phyloP scores from a whole-genome alignment of 2,888 invertebrate species.

The Chymomyza procnemis region DNA sequence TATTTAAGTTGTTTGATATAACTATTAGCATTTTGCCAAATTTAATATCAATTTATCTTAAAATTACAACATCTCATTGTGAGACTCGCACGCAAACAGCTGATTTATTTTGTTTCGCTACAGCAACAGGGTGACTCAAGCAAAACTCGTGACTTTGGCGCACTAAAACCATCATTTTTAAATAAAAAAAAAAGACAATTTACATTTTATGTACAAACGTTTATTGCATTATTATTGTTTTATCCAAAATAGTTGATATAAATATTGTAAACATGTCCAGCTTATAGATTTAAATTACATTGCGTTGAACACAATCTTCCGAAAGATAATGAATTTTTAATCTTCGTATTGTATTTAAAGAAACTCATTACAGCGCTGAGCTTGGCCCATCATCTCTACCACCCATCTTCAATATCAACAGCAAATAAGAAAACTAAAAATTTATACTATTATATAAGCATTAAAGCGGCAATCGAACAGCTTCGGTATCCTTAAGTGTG shows the following conservation, averaged over 20 bases:
- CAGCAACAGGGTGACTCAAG: conserved; percentile 40
- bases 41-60: conserved; percentile 22
- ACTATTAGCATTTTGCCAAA: conserved; percentile 44
- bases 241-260: conserved; percentile 8
- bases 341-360: neutral
- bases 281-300: neutral
- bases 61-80: conserved; percentile 39
- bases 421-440: conserved; percentile 55
- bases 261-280: conserved; percentile 1
- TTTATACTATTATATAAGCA: conserved; percentile 52
- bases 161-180: neutral
- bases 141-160: conserved; percentile 14
- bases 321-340: neutral
- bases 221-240: neutral
- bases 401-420: conserved; percentile 1
- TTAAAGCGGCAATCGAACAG: conserved; percentile 85
- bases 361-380: neutral
- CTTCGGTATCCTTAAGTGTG: conserved; percentile 88
- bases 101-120: conserved; percentile 35
- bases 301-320: neutral
- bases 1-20: conserved; percentile 29
- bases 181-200: neutral
- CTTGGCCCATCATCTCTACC: neutral
- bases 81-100: conserved; percentile 45
- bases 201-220: neutral